Conservation (phyloP, 2,797 vertebrate genomes). For the Myotis pilosus region DNA sequence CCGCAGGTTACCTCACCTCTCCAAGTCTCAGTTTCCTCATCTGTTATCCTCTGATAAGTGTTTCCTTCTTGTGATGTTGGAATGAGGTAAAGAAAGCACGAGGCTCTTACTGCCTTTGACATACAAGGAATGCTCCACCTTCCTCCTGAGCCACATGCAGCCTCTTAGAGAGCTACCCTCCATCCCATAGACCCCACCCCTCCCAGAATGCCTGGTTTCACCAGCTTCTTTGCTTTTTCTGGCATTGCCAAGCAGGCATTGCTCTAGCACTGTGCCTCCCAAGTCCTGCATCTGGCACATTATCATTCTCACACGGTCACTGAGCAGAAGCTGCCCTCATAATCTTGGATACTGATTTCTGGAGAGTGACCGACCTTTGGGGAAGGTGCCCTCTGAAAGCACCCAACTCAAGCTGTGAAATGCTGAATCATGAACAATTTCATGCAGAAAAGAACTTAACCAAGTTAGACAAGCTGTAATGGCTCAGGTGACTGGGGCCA, state of each 20-base stretch:
- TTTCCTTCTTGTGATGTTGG: neutral
- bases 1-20: neutral
- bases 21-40: neutral
- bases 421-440: constrained; percentile 81
- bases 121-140: neutral
- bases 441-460: constrained; percentile 83
- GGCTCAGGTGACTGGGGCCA: constrained; percentile 79
- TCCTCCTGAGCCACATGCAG: neutral
- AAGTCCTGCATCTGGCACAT: neutral
- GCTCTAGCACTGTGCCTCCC: neutral
- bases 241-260: neutral
- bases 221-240: neutral
- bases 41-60: neutral
- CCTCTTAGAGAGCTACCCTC: neutral
- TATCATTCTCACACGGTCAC: constrained; percentile 30
- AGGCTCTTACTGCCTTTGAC: neutral
- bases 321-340: neutral
- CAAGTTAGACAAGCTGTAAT: constrained; percentile 83
- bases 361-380: constrained; percentile 77
- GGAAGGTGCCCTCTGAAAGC: constrained; percentile 71
- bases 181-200: accelerated
- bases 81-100: neutral
- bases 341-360: constrained; percentile 54
- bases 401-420: constrained; percentile 74
- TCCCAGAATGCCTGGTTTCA: neutral